Percentiles rank a stretch among this genome's conserved stretches.
These are phyloP conservation scores for Cyprinella venusta DNA, from an alignment of 2,797 vertebrate genomes.

Conservation along the genomic window DNA sequence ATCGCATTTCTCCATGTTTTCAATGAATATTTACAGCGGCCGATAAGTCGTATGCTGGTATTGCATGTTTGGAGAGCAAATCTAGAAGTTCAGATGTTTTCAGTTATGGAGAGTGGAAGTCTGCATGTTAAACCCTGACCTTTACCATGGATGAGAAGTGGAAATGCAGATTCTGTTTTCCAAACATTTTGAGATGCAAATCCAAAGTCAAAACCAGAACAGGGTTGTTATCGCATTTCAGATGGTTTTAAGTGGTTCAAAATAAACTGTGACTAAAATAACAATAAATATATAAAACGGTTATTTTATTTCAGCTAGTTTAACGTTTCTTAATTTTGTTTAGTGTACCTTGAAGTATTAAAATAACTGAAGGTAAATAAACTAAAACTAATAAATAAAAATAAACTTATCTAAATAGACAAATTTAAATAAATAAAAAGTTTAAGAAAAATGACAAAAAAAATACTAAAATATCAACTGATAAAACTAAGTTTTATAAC, in stretches of 20 bases:
- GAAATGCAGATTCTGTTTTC: not conserved
- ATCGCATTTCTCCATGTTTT: constrained; percentile 47
- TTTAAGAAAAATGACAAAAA: too few relatives aligned
- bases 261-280: not conserved
- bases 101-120: not conserved
- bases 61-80: constrained; percentile 3
- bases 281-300: not conserved
- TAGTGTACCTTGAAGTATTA: not conserved
- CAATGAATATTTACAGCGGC: constrained; percentile 23
- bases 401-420: too few relatives aligned
- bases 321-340: not conserved
- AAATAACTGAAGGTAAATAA: not conserved
- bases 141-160: not conserved
- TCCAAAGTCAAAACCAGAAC: constrained; percentile 5
- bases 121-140: constrained; percentile 3
- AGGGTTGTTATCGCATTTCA: not conserved
- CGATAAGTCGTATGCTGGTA: constrained; percentile 10
- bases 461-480: too few relatives aligned
- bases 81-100: constrained; percentile 25
- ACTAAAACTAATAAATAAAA: not conserved
- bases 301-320: not conserved
- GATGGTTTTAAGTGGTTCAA: not conserved
- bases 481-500: too few relatives aligned
- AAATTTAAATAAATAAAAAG: too few relatives aligned
- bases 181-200: not conserved